Percentiles rank a stretch among this genome's conserved stretches.
phyloP scores from a whole-genome alignment of 2,797 vertebrate species.

The Chaetodon trifasciatus region DNA sequence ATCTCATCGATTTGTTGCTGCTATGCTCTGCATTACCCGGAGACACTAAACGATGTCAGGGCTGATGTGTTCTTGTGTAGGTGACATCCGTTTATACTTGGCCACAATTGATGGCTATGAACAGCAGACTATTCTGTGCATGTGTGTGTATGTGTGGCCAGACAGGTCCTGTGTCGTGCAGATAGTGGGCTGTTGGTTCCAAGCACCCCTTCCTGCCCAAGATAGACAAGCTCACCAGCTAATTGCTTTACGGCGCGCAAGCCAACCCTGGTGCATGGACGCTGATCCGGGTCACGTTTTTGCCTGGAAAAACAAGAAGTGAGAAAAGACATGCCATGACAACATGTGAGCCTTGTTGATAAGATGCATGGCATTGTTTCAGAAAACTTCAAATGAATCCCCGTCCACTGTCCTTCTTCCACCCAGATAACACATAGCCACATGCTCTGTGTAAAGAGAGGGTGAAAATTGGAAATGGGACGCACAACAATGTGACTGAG shows the following conservation, averaged over 20 bases:
- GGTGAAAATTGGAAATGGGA: slow-evolving; percentile 28
- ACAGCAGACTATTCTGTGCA: slow-evolving; percentile 26
- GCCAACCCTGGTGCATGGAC: not conserved
- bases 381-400: slow-evolving; percentile 35
- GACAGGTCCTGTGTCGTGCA: slow-evolving; percentile 36
- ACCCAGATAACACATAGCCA: slow-evolving; percentile 19
- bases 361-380: slow-evolving; percentile 39
- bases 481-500: slow-evolving; percentile 29
- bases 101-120: slow-evolving; percentile 54
- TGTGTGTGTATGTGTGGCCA: slow-evolving; percentile 29
- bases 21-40: slow-evolving; percentile 53
- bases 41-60: slow-evolving; percentile 57
- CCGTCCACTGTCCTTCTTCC: not conserved
- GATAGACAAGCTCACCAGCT: slow-evolving; percentile 27
- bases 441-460: slow-evolving; percentile 37
- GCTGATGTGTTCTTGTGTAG: slow-evolving; percentile 54
- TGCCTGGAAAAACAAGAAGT: slow-evolving; percentile 5
- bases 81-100: slow-evolving; percentile 62
- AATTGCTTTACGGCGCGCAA: slow-evolving; percentile 27
- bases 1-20: slow-evolving; percentile 63
- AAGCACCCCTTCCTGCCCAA: slow-evolving; percentile 25
- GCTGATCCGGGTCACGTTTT: not conserved
- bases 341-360: slow-evolving; percentile 44
- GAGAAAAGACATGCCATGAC: slow-evolving; percentile 30
- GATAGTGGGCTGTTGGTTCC: slow-evolving; percentile 41